Base-by-base conservation (phyloP, 2,113 vertebrate species). In the Chaetodon trifascialis region DNA sequence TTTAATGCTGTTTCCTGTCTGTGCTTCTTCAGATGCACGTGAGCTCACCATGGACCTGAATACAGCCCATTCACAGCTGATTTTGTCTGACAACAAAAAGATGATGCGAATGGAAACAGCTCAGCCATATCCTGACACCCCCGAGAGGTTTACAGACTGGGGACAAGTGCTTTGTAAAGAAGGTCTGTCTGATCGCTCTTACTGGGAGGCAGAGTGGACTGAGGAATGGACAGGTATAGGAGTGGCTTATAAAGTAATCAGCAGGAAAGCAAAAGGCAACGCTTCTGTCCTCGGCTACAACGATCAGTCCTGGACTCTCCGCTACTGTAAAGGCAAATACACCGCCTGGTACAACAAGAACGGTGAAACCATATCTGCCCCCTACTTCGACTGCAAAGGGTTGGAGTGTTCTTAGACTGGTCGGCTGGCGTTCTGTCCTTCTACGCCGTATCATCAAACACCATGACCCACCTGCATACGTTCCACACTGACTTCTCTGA, bases 91-190 rank as follows among this genome's bases (percentile, higher is more conserved):
- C 46, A 58, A 73, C 40, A 67, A 63, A 52, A 3, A 19, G 25
- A 71, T 83, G 46, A 83, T 25, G 0, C 55, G 62, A n/a, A 36
- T 59, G 71, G 30, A 66, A 67, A 55, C 72, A 3, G 25, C 14
- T 23, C 87, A 83, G 49, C 34, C 72, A 4, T 88, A 83, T 63
- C 80, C 67, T 1, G 83, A 88, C 51, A 62, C 8, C 58, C 80
- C 83, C 17, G 86, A 86, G 25, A 69, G 87, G 55, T 86, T 89
- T 42, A 19, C 69, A 23, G 72, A 76, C 54, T 80, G 79, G 76
- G 76, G 66, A 16, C 87, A 86, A 34, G 87, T 89, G 38, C 72
- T 89, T 23, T 64, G 76, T 15, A 44, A 56, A 42, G 80, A 87
- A 34, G 49, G 17, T 76, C 62, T 83, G 42, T 11, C 49, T 15